Evolutionary conservation across 2,888 invertebrate species (phyloP), one percentile per base, ranked within the genome.

Genomic region (Diogma glabrata): DNA sequence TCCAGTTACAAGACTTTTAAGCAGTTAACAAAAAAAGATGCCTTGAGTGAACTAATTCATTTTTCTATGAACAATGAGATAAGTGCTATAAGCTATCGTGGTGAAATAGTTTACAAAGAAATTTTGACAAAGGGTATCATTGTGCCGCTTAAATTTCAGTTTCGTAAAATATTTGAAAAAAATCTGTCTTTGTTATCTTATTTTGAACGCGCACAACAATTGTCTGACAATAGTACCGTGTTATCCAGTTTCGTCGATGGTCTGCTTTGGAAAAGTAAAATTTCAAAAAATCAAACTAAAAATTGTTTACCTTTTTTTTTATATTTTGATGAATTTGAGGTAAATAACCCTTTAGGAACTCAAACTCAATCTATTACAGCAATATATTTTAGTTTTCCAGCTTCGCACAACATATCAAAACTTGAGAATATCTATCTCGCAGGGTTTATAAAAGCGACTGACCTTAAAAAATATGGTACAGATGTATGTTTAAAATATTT

Each of bases 401-500:
- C 24, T 33, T 22, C 50, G 12, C 24, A 30, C 40, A 16, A 17
- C 45, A 23, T 22, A n/a, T 46, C 45, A 22, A 46, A 46, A 46
- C 23, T 46, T 23, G 14, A 46, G 9, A 12, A 46, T 23, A 46
- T 46, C 4, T 46, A 23, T 9, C 23, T 20, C 16, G 45, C 45
- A 22, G 23, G 22, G 12, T 46, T 23, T 9, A 46, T 46, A 22
- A 46, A 46, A 46, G 9, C 23, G 3, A 3, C 3, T 1, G 14
- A 23, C 23, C n/a, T 46, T 10, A 46, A 46, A 46, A 7, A 12
- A 16, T 46, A n/a, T 16, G 45, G 45, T 12, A 62, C 60, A 57
- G 51, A 53, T 38, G 49, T 54, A 50, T 56, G 57, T 20, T 59
- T 63, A 53, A 23, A 55, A 9, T 54, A 55, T 40, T 52, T 63